Evolutionary conservation across 1,140 invertebrate genomes (phyloP).

Genomic region (Pseudomyrmex pallidus): DNA sequence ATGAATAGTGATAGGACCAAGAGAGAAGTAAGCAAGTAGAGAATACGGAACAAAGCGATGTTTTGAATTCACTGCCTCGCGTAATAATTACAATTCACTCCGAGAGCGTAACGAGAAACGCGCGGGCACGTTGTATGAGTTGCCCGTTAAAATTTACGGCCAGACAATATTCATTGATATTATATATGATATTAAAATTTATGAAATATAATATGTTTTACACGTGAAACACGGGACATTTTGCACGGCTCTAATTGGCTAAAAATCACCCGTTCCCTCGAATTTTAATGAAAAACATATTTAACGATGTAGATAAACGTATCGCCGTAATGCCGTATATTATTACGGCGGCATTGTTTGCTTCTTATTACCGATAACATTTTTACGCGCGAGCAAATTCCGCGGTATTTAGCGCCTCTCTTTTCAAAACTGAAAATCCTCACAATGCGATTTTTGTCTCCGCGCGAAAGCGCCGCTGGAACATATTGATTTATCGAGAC

Average conservation of each 20-base stretch:
- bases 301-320: conserved; percentile 60
- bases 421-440: conserved; percentile 30
- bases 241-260: conserved; percentile 59
- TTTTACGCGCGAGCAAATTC: conserved; percentile 48
- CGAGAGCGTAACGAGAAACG: conserved; percentile 61
- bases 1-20: conserved; percentile 38
- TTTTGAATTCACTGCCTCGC: conserved; percentile 60
- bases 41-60: conserved; percentile 57
- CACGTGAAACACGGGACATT: conserved; percentile 58
- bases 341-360: conserved; percentile 53
- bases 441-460: conserved; percentile 30
- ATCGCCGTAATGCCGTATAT: conserved; percentile 45
- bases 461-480: conserved; percentile 24
- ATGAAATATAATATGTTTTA: conserved; percentile 62
- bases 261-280: conserved; percentile 53
- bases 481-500: conserved; percentile 51
- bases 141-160: conserved; percentile 60
- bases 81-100: conserved; percentile 63
- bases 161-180: conserved; percentile 62
- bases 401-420: conserved; percentile 27
- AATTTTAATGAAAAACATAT: conserved; percentile 62
- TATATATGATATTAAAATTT: conserved; percentile 61
- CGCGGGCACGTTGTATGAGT: conserved; percentile 52
- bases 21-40: conserved; percentile 42
- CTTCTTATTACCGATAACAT: conserved; percentile 58